Conservation (phyloP, 2,797 vertebrate species). For the Molossus molossus region DNA sequence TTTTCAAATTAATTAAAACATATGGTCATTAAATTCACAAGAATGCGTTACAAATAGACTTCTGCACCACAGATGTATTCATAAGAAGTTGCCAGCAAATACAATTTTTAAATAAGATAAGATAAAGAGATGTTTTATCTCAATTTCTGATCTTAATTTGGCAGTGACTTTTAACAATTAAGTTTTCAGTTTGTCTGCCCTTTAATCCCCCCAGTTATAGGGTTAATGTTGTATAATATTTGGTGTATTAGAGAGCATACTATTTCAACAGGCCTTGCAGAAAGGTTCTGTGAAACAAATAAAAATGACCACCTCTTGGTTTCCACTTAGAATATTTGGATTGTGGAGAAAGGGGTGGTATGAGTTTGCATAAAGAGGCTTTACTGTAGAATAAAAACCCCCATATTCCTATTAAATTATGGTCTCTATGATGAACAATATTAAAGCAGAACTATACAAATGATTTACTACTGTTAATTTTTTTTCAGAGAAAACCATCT, state of each 20-base stretch:
- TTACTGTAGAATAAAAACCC: constrained; percentile 36
- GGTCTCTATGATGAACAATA: background rate
- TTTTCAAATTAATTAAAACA: constrained; percentile 82
- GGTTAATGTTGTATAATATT: constrained; percentile 42
- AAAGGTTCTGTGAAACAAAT: constrained; percentile 23
- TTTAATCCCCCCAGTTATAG: background rate
- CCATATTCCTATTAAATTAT: constrained; percentile 55
- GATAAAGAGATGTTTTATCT: constrained; percentile 39
- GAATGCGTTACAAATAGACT: constrained; percentile 3
- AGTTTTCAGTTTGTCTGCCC: constrained; percentile 24
- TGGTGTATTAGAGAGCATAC: constrained; percentile 1
- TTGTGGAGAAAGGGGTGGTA: background rate
- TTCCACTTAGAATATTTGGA: constrained; percentile 45
- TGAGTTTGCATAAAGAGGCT: background rate
- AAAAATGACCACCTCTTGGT: constrained; percentile 16
- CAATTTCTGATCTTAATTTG: constrained; percentile 60
- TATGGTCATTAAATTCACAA: constrained; percentile 65
- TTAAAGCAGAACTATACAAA: constrained; percentile 59
- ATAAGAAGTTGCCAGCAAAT: constrained; percentile 45
- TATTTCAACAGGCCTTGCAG: background rate
- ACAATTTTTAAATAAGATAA: constrained; percentile 51
- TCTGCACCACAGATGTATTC: background rate
- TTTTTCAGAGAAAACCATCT: constrained; percentile 42
- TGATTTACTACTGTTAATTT: background rate
- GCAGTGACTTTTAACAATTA: background rate